A percentile compares a stretch with the other conserved stretches of the same genome.
Evolutionary conservation across 2,113 vertebrate species (phyloP).

Genomic region (Erythrocercus mccallii): DNA sequence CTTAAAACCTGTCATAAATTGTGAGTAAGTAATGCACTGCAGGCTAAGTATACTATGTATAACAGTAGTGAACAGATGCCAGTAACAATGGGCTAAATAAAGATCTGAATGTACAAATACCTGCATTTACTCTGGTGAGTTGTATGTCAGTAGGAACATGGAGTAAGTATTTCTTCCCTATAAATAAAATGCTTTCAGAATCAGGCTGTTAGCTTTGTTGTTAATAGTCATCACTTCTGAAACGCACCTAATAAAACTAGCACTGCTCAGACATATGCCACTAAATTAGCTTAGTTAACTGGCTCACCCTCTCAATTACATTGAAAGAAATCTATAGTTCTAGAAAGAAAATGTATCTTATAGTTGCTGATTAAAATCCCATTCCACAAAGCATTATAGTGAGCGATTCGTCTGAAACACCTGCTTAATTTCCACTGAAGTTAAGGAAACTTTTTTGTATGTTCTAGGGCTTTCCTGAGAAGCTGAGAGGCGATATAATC

Average conservation of each 20-base stretch:
- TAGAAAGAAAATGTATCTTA: background rate
- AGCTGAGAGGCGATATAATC: background rate
- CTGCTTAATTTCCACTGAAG: background rate
- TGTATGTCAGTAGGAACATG: background rate
- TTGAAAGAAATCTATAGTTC: slow-evolving; percentile 27
- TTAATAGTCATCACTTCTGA: background rate
- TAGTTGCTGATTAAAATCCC: slow-evolving; percentile 20
- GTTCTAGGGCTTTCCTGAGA: background rate
- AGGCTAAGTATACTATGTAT: background rate
- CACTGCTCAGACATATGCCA: background rate
- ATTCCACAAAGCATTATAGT: background rate
- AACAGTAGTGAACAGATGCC: background rate
- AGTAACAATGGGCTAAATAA: background rate
- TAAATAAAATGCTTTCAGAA: background rate
- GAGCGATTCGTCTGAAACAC: background rate
- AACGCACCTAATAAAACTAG: background rate
- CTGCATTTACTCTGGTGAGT: background rate
- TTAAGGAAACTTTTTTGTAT: background rate
- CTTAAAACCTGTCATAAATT: background rate
- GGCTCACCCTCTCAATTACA: slow-evolving; percentile 7
- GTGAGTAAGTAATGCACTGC: background rate
- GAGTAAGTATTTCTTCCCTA: background rate
- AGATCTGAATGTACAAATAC: background rate
- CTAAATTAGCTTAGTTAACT: slow-evolving; percentile 31
- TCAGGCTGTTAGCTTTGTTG: background rate